Evolutionary conservation across 2,888 invertebrate species (phyloP).

Genomic region (Pycnomerus fuliginosus): DNA sequence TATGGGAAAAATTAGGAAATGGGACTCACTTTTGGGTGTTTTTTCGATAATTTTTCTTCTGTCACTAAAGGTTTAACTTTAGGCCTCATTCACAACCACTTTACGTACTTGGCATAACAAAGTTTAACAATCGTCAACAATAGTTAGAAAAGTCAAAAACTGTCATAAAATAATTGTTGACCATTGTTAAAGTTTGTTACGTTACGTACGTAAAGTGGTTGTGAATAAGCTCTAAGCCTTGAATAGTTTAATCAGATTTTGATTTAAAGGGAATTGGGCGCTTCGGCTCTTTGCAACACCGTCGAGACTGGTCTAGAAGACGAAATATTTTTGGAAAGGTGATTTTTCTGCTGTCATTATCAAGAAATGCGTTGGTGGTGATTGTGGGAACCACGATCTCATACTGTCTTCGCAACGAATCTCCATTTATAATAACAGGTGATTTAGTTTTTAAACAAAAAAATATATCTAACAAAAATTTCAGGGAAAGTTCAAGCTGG

Average conservation of each 20-base stretch:
- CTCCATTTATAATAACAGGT: conserved; percentile 73
- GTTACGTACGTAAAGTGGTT: neutral
- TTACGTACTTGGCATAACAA: too few relatives aligned
- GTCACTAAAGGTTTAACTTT: conserved; percentile 58
- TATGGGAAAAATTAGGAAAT: conserved; percentile 60
- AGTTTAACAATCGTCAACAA: too few relatives aligned
- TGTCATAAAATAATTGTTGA: too few relatives aligned
- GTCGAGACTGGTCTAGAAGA: conserved; percentile 45
- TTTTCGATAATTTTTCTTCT: conserved; percentile 62
- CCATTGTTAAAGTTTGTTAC: neutral
- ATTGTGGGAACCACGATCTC: conserved; percentile 67
- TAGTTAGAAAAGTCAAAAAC: too few relatives aligned
- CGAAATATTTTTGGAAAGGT: conserved; percentile 53
- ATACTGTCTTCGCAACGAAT: conserved; percentile 53
- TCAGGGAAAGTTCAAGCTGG: conserved; percentile 68
- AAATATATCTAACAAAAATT: too few relatives aligned
- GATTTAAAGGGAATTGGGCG: conserved; percentile 4
- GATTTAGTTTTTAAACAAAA: too few relatives aligned
- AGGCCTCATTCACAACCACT: neutral
- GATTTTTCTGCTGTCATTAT: conserved; percentile 66
- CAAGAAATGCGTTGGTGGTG: conserved; percentile 81
- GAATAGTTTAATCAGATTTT: conserved; percentile 2
- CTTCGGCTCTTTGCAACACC: conserved; percentile 40
- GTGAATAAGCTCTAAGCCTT: neutral
- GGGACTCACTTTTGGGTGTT: conserved; percentile 70